Conservation (phyloP, 2,888 invertebrate species). For the Tenthredo distinguenda region DNA sequence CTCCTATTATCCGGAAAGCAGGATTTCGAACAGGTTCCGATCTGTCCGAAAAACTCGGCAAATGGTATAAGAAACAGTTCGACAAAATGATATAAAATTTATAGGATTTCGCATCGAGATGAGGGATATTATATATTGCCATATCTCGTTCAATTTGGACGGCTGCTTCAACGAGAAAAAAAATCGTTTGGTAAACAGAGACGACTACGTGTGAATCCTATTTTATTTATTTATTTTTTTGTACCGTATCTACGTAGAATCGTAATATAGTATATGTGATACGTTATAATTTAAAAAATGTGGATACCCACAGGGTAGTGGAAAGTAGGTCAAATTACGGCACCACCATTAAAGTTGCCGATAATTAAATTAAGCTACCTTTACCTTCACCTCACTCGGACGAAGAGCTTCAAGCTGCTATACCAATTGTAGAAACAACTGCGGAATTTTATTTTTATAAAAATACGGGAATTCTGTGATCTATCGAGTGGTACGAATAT, state of each 20-base stretch:
- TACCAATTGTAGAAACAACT: not conserved
- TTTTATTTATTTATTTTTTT: not conserved
- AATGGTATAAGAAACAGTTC: too few relatives aligned
- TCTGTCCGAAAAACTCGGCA: too few relatives aligned
- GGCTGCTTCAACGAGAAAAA: too few relatives aligned
- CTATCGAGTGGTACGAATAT: not conserved
- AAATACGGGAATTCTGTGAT: not conserved
- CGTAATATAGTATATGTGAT: not conserved
- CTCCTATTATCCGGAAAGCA: not conserved
- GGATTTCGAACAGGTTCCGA: not conserved
- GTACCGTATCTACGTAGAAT: not conserved
- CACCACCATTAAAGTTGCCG: not conserved
- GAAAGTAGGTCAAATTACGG: not conserved
- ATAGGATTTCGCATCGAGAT: too few relatives aligned
- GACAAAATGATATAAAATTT: too few relatives aligned
- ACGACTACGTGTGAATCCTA: too few relatives aligned
- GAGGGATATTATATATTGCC: too few relatives aligned
- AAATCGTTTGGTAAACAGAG: too few relatives aligned
- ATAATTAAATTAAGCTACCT: not conserved
- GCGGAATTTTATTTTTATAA: not conserved
- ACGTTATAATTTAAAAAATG: not conserved
- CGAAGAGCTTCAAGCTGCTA: not conserved
- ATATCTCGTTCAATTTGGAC: too few relatives aligned
- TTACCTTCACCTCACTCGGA: not conserved
- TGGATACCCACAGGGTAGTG: not conserved